Percentiles rank a stretch among this genome's conserved stretches.
phyloP scores from a whole-genome alignment of 1,140 invertebrate species.

The Homarus americanus region DNA sequence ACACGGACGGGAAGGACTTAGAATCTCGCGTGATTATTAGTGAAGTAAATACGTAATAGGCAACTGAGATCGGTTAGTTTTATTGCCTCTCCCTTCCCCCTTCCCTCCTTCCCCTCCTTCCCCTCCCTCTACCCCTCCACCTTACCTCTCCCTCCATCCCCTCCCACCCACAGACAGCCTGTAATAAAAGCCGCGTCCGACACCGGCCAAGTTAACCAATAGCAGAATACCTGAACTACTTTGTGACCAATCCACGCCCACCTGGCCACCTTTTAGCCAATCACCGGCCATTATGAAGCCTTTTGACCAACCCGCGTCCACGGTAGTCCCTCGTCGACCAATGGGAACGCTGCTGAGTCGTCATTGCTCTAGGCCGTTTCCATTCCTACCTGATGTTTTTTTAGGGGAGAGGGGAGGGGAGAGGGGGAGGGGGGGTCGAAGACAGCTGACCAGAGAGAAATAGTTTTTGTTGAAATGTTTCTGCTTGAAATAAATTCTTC shows the following conservation, averaged over 20 bases:
- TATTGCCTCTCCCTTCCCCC: not conserved
- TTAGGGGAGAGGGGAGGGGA: too few species aligned
- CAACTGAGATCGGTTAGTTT: not conserved
- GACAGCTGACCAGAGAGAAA: not conserved
- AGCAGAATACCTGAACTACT: constrained; percentile 16
- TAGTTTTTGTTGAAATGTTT: not conserved
- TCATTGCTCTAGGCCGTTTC: not conserved
- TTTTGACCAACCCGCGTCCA: not conserved
- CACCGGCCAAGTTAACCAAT: not conserved
- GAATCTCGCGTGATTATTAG: not conserved
- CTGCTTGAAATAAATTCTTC: not conserved
- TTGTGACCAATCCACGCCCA: constrained; percentile 27
- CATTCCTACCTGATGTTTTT: not conserved
- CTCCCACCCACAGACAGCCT: too few species aligned
- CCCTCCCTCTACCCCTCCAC: too few species aligned
- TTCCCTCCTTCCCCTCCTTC: too few species aligned
- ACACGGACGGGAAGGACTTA: too few species aligned
- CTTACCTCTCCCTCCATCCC: not conserved
- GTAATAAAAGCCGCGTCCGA: constrained; percentile 38
- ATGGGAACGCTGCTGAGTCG: not conserved
- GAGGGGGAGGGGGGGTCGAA: not conserved
- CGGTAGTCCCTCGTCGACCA: not conserved
- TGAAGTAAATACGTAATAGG: not conserved
- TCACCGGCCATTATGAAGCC: not conserved
- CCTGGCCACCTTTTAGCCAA: constrained; percentile 15